Evolutionary conservation across 2,888 invertebrate species (phyloP), one percentile per base, ranked within the genome.

Genomic region (Euzetes globulus): DNA sequence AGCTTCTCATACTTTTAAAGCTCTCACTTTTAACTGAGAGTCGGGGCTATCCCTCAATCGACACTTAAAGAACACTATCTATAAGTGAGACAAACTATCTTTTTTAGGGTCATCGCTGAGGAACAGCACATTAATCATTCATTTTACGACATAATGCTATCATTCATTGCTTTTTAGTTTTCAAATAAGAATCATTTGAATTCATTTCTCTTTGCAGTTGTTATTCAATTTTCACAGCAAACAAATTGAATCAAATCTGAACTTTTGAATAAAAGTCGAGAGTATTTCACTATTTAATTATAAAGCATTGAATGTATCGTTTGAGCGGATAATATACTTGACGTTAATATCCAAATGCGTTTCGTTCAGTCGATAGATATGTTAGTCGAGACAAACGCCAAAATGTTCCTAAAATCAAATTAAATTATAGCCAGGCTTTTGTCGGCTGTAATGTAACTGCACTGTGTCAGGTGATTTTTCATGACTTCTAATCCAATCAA

Each of bases 391-490:
- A 65, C 3, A 33, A 4, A n/a, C 29, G 37, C 29, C 33, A 33
- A 33, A 65, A 65, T n/a, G 65, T 19, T 33, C 33, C 29, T 65
- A 6, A 6, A 37, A 65, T 33, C 7, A 65, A 65, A 65, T 65
- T 65, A 65, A 19, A 65, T 65, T 65, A 65, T 65, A 15, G 65
- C n/a, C 65, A 33, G 65, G n/a, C 33, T 7, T 37, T 37, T 37
- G 37, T 17, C 29, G 22, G n/a, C 19, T 37, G 29, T 33, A 15
- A 37, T 19, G 11, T 17, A 9, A n/a, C 37, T 17, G 5, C n/a
- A n/a, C 19, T 2, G 6, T 65, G 33, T 65, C 65, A 65, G 37
- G 65, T 65, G 65, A 65, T 65, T 65, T 65, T 65, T 65, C 65
- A 65, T 65, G 37, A 65, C 6, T 37, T 37, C 65, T 65, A 33